Evolutionary conservation across 2,797 vertebrate species (phyloP).

Genomic region (Cheirogaleus major): DNA sequence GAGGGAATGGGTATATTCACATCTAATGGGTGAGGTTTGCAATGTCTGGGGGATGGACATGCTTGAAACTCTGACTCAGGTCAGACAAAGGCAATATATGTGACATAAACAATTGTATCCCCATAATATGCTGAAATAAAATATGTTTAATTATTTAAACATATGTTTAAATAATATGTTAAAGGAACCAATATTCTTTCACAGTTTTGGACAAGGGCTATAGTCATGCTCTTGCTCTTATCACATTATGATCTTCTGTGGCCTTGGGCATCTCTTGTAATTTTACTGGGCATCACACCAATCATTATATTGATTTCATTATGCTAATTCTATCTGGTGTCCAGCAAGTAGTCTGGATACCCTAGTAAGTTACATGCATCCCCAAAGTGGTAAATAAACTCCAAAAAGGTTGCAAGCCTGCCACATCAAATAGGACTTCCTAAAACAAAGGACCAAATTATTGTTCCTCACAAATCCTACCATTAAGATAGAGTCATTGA

Average conservation of each 20-base stretch:
- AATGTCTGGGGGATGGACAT: too few relatives aligned
- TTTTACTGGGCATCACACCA: not conserved
- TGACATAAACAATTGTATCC: too few relatives aligned
- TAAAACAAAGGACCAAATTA: not conserved
- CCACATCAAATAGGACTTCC: not conserved
- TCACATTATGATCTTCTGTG: not conserved
- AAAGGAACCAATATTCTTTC: not conserved
- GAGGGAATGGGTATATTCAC: too few relatives aligned
- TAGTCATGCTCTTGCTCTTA: not conserved
- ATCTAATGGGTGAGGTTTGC: too few relatives aligned
- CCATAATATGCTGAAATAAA: too few relatives aligned
- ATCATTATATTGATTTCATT: not conserved
- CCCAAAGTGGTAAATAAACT: not conserved
- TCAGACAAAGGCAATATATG: too few relatives aligned
- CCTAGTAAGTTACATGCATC: not conserved
- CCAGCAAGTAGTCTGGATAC: not conserved
- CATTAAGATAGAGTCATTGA: not conserved
- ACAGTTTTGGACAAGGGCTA: not conserved
- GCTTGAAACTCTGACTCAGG: too few relatives aligned
- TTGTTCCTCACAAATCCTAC: not conserved
- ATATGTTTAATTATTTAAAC: too few relatives aligned
- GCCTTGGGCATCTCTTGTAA: not conserved
- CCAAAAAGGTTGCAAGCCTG: not conserved
- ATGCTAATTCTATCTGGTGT: not conserved
- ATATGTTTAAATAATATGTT: not conserved